Percentiles rank a stretch among this genome's conserved stretches.
phyloP scores from a whole-genome alignment of 2,113 vertebrate species.

The Stigmatopora nigra region DNA sequence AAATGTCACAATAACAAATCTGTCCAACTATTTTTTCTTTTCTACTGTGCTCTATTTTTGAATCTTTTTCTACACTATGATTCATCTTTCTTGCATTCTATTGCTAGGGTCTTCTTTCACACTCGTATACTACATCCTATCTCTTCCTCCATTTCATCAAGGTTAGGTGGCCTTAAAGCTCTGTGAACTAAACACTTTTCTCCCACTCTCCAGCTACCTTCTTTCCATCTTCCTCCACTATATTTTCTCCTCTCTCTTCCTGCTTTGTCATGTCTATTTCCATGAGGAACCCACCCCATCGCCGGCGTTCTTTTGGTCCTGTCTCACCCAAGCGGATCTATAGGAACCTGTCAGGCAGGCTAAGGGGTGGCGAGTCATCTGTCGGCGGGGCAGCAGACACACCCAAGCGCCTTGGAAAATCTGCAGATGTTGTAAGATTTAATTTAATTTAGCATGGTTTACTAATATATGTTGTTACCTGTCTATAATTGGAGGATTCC shows the following conservation, averaged over 20 bases:
- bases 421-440: conserved; percentile 53
- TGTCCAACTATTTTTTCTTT: conserved; percentile 12
- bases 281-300: conserved; percentile 58
- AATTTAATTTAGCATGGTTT: neutral
- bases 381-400: conserved; percentile 21
- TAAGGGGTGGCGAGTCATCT: conserved; percentile 57
- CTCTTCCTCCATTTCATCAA: conserved; percentile 1
- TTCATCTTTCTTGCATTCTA: conserved; percentile 8
- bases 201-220: neutral
- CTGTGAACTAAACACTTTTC: conserved; percentile 4
- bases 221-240: neutral
- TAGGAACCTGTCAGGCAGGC: conserved; percentile 68
- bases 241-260: neutral
- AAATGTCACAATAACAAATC: conserved; percentile 17
- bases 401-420: conserved; percentile 44
- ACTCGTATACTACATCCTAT: conserved; percentile 11
- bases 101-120: neutral
- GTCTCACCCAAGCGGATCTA: conserved; percentile 73
- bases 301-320: conserved; percentile 63
- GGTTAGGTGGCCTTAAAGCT: conserved; percentile 8
- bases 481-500: neutral
- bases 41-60: neutral
- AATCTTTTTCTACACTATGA: neutral
- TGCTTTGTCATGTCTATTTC: conserved; percentile 47
- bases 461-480: neutral